phyloP scores from a whole-genome alignment of 1,140 invertebrate genomes.

The Monochamus saltuarius region DNA sequence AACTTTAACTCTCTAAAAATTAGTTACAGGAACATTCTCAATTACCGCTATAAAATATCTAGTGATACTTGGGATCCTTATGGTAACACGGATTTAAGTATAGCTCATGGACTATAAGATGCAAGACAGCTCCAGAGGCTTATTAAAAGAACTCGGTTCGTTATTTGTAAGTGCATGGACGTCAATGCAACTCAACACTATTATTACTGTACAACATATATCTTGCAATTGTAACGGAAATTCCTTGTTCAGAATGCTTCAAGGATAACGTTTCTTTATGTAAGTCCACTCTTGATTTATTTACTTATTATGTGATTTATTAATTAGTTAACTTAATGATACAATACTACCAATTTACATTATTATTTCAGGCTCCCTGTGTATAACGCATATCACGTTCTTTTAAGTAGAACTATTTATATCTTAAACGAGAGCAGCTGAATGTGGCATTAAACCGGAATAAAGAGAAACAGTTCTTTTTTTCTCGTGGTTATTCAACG shows the following conservation, averaged over 20 bases:
- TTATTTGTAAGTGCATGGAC: slow-evolving; percentile 16
- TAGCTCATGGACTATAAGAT: too few relatives aligned
- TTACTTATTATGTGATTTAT: background rate
- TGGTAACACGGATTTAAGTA: too few relatives aligned
- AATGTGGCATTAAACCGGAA: too few relatives aligned
- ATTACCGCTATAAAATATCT: too few relatives aligned
- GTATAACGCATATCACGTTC: background rate
- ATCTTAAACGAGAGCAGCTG: too few relatives aligned
- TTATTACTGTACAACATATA: slow-evolving; percentile 1
- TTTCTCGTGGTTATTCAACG: too few relatives aligned
- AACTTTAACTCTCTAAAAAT: too few relatives aligned
- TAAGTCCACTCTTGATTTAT: background rate
- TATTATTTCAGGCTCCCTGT: background rate
- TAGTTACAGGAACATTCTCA: too few relatives aligned
- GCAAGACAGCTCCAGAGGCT: slow-evolving; percentile 11
- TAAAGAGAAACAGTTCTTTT: too few relatives aligned
- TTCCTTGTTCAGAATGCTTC: too few relatives aligned
- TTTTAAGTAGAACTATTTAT: slow-evolving; percentile 3
- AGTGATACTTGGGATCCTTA: too few relatives aligned
- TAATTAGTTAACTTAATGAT: slow-evolving; percentile 2
- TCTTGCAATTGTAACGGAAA: background rate
- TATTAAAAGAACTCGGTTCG: slow-evolving; percentile 15
- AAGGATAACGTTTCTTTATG: background rate
- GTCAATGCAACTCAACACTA: slow-evolving; percentile 4
- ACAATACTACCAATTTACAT: background rate